Evolutionary conservation across 1,140 invertebrate species (phyloP), one percentile per base, ranked within the genome.

Genomic region (Microplitis mediator): DNA sequence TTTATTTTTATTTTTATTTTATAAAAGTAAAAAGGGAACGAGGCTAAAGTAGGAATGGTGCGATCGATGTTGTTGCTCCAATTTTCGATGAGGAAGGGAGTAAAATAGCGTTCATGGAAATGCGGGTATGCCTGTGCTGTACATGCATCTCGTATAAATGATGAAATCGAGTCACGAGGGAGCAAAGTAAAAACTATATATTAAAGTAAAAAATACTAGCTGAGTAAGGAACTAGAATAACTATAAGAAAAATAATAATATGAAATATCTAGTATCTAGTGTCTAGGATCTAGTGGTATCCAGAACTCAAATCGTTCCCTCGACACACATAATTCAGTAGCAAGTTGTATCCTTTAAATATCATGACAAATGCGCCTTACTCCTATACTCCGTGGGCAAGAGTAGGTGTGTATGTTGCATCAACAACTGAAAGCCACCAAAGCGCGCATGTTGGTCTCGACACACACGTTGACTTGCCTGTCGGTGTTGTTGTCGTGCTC

Each of bases 401-500:
- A 60, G 32, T 60, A 45, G 34, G 11, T 64, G 39, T n/a, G 39
- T 5, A 8, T 50, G 13, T 62, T 35, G 36, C 3, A n/a, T 50
- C 60, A 35, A 60, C n/a, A 35, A 56, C 16, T 36, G 6, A 67
- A 52, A 35, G 52, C 50, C 34, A 56, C 23, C 16, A 67, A 54
- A 67, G 65, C 50, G 9, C 34, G 16, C 60, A 3, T 61, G 58
- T 69, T 50, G 68, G 16, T 69, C 39, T 45, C 13, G 23, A 14
- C 16, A 14, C 35, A 31, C 39, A 54, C 51, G 65, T 13, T 68
- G 32, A 45, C 82, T 86, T 82, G 82, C 86, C 85, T 87, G 78
- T 86, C 85, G 78, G 86, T 85, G 76, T 84, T 80, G 75, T 82
- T 85, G 67, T 87, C 86, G 50, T 84, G 82, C 76, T 87, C 86